phyloP scores from a whole-genome alignment of 2,888 invertebrate genomes.

The Aproaerema taeniolella region DNA sequence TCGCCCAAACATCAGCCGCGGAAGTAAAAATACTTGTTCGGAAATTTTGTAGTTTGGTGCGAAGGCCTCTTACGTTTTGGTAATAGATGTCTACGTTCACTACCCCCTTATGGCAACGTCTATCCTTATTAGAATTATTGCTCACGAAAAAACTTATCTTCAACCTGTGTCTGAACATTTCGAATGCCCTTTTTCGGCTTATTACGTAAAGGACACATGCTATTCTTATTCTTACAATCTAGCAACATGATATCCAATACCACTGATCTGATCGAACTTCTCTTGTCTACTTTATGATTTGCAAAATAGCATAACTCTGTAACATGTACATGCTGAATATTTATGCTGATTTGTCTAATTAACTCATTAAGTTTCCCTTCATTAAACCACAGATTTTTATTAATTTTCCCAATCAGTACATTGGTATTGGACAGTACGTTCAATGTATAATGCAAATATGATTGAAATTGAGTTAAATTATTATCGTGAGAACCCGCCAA shows the following conservation, averaged over 20 bases:
- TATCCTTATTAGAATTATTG: no score
- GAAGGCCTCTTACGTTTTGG: conserved; percentile 15
- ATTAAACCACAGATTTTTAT: not conserved
- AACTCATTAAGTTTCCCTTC: not conserved
- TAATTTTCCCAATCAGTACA: not conserved
- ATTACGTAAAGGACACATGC: not conserved
- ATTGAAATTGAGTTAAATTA: not conserved
- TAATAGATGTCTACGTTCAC: conserved; percentile 6
- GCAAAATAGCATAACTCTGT: not conserved
- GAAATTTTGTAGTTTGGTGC: conserved; percentile 14
- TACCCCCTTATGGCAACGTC: no score
- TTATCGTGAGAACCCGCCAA: conserved; percentile 2
- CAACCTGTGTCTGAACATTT: not conserved
- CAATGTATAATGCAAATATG: not conserved
- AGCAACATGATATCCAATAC: not conserved
- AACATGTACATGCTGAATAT: not conserved
- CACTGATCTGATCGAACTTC: not conserved
- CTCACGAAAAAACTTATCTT: conserved; percentile 2
- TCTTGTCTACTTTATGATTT: not conserved
- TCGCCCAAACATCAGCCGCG: conserved; percentile 21
- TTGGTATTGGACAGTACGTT: not conserved
- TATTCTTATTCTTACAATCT: not conserved
- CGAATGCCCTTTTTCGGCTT: not conserved
- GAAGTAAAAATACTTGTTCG: conserved; percentile 7
- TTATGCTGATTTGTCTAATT: not conserved